Conservation (phyloP, 2,797 vertebrate genomes). For the Cossypha dichroa region DNA sequence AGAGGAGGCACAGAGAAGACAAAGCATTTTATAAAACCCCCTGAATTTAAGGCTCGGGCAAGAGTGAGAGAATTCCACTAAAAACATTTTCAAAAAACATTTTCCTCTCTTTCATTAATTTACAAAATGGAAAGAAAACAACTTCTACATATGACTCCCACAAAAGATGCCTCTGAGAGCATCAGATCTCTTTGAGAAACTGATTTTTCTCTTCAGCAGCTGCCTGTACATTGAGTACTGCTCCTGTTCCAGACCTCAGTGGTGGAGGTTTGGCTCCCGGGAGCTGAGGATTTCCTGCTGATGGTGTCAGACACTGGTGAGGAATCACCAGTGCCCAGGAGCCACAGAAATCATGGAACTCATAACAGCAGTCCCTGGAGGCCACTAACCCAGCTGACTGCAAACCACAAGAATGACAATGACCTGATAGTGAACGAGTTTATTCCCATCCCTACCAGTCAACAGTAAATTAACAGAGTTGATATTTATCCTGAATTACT, state of each 20-base stretch:
- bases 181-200: background rate
- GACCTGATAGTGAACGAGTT: background rate
- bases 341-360: background rate
- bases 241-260: background rate
- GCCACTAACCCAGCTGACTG: background rate
- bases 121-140: background rate
- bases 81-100: background rate
- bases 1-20: background rate
- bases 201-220: background rate
- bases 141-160: background rate
- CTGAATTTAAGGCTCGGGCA: background rate
- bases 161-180: background rate
- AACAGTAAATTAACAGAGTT: background rate
- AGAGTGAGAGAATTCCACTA: background rate
- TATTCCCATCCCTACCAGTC: background rate
- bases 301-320: accelerated
- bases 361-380: background rate
- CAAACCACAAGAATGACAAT: background rate
- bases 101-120: background rate
- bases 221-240: background rate
- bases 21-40: background rate
- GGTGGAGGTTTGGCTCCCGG: background rate
- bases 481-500: background rate
- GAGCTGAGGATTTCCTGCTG: background rate
- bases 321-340: accelerated